Percentiles rank a stretch among this genome's conserved stretches.
Conservation (phyloP, 2,113 vertebrate genomes). For the Columba livia region DNA sequence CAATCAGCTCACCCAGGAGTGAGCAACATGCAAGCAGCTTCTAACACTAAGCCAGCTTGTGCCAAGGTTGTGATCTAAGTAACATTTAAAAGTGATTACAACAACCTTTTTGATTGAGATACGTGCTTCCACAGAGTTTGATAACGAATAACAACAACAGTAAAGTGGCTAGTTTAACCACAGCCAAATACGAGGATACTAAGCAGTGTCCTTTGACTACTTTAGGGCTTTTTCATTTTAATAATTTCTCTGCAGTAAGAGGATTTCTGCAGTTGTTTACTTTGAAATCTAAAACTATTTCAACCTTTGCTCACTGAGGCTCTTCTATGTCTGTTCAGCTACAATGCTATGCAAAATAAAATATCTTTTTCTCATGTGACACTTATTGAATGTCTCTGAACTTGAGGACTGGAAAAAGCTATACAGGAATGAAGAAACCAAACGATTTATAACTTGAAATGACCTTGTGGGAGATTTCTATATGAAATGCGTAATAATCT, state of each 20-base stretch:
- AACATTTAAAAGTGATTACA: neutral
- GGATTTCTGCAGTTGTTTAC: constrained; percentile 34
- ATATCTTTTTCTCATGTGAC: neutral
- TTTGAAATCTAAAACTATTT: neutral
- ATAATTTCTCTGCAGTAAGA: neutral
- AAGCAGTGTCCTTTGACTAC: neutral
- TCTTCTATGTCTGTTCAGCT: neutral
- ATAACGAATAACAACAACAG: neutral
- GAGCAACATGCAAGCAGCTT: neutral
- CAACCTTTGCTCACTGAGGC: neutral
- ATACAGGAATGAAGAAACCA: neutral
- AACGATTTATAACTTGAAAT: neutral
- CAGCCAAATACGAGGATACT: neutral
- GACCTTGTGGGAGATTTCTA: constrained; percentile 41
- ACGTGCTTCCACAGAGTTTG: neutral
- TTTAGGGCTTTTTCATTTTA: neutral
- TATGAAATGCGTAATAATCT: constrained; percentile 51
- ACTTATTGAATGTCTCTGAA: neutral
- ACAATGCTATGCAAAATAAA: neutral
- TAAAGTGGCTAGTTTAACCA: neutral
- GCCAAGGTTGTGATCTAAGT: neutral
- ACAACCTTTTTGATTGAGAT: neutral
- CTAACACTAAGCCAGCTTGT: neutral
- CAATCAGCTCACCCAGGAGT: accelerated
- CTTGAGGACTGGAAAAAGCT: neutral